phyloP scores from a whole-genome alignment of 2,113 vertebrate species.

The Spheniscus mendiculus region DNA sequence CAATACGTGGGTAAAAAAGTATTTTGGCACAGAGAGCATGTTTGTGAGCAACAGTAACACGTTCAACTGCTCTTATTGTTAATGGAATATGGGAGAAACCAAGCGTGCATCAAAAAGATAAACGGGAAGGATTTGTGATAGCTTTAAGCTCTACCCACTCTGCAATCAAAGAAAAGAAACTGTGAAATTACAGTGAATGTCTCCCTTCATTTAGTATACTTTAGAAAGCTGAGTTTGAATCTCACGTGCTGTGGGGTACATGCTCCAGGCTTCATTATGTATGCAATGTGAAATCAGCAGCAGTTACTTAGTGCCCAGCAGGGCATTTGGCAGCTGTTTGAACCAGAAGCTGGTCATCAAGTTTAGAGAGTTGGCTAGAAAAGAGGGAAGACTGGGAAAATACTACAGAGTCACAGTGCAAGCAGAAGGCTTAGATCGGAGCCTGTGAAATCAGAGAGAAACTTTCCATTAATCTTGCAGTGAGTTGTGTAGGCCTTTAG shows the following conservation, averaged over 20 bases:
- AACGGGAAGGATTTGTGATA: background rate
- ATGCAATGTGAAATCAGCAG: background rate
- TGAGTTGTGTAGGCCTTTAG: background rate
- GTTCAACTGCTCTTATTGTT: background rate
- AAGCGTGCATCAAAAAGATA: background rate
- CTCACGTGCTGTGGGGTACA: background rate
- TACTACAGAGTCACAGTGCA: background rate
- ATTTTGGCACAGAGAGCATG: background rate
- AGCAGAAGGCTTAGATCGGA: background rate
- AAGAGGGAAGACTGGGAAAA: background rate
- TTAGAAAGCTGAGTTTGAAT: background rate
- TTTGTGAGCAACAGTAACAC: background rate
- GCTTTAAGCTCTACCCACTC: constrained; percentile 1
- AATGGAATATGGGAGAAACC: background rate
- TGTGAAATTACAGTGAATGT: background rate
- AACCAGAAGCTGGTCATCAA: background rate
- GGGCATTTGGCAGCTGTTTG: constrained; percentile 3
- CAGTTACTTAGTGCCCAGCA: background rate
- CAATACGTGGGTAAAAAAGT: background rate
- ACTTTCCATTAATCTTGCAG: background rate
- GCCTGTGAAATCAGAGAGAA: background rate
- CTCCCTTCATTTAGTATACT: background rate
- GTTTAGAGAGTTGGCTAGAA: background rate
- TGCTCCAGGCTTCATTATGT: background rate
- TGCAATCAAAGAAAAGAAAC: background rate